A percentile compares a stretch with the other conserved stretches of the same genome.
phyloP scores from a whole-genome alignment of 2,113 vertebrate species.

The Cyprinodon brontotheroides region DNA sequence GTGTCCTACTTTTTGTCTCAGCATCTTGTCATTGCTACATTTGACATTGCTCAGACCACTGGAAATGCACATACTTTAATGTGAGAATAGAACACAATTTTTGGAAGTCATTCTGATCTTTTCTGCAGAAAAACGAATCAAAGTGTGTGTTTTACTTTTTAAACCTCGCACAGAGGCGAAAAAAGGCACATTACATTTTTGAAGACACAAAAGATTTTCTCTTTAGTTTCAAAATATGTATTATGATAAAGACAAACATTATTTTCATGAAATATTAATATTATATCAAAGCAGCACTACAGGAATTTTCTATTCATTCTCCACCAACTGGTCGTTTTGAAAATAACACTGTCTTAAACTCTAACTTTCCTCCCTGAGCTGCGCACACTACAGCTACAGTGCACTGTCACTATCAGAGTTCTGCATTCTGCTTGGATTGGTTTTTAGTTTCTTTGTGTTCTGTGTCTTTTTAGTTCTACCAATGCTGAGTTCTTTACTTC shows the following conservation, averaged over 20 bases:
- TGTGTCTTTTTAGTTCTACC: too few relatives aligned
- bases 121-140: neutral
- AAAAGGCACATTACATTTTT: neutral
- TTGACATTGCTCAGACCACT: conserved; percentile 9
- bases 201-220: neutral
- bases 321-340: too few relatives aligned
- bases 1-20: neutral
- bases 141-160: neutral
- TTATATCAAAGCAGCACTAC: neutral
- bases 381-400: too few relatives aligned
- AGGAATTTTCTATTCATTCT: too few relatives aligned
- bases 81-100: neutral
- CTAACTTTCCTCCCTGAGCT: too few relatives aligned
- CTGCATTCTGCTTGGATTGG: too few relatives aligned
- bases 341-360: too few relatives aligned
- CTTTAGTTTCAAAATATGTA: neutral
- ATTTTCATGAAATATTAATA: neutral
- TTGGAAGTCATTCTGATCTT: neutral
- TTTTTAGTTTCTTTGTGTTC: too few relatives aligned
- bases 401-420: too few relatives aligned
- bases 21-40: conserved; percentile 1
- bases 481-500: too few relatives aligned
- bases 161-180: neutral
- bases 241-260: neutral
- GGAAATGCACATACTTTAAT: neutral